Evolutionary conservation across 1,140 invertebrate species (phyloP).

Genomic region (Monomorium pharaonis): DNA sequence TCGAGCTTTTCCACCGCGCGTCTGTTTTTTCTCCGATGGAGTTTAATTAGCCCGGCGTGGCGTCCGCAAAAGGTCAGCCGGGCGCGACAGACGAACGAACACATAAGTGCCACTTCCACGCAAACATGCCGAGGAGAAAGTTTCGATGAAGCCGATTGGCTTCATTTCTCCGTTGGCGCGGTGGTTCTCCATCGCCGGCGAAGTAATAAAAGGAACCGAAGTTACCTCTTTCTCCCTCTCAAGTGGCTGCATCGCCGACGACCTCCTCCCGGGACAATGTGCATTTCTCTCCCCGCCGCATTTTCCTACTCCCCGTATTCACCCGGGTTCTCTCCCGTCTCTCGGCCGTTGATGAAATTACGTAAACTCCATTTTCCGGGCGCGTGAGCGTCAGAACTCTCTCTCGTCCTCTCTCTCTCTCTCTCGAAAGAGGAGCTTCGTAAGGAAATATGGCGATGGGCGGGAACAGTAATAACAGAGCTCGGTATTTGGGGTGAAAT

Average conservation of each 20-base stretch:
- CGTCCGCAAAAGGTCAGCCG: slow-evolving; percentile 57
- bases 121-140: slow-evolving; percentile 66
- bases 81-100: slow-evolving; percentile 25
- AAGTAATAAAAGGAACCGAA: slow-evolving; percentile 55
- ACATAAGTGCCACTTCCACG: slow-evolving; percentile 41
- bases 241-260: neutral
- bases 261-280: slow-evolving; percentile 43
- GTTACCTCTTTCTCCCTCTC: slow-evolving; percentile 29
- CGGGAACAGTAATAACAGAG: slow-evolving; percentile 43
- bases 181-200: slow-evolving; percentile 22
- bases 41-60: slow-evolving; percentile 63
- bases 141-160: slow-evolving; percentile 62
- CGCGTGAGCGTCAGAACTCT: slow-evolving; percentile 13
- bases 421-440: slow-evolving; percentile 33
- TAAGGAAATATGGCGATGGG: slow-evolving; percentile 56
- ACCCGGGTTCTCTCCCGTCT: neutral
- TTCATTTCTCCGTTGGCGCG: slow-evolving; percentile 24
- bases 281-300: slow-evolving; percentile 18
- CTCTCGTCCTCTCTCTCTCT: slow-evolving; percentile 2
- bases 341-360: slow-evolving; percentile 47
- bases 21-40: slow-evolving; percentile 50
- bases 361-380: slow-evolving; percentile 57
- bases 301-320: slow-evolving; percentile 2
- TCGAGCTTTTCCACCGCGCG: slow-evolving; percentile 10
- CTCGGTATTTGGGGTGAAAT: slow-evolving; percentile 35